A percentile compares a stretch with the other conserved stretches of the same genome.
Conservation (phyloP, 2,888 invertebrate genomes). For the Eilema depressum region DNA sequence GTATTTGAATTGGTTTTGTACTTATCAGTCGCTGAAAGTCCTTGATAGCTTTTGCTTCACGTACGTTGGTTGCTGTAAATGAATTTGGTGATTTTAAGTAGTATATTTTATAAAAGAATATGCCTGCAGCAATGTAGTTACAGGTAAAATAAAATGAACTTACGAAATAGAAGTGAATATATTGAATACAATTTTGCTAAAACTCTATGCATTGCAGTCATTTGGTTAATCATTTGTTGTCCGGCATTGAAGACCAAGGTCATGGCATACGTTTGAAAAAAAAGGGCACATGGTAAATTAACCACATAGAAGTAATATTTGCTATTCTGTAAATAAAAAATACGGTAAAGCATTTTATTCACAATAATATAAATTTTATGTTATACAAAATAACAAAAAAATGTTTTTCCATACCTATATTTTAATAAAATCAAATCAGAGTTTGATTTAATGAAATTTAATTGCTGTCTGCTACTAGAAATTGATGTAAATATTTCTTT, state of each 20-base stretch:
- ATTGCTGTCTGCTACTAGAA: no score
- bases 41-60: not conserved
- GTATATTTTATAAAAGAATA: no score
- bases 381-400: no score
- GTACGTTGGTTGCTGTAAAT: slow-evolving; percentile 5
- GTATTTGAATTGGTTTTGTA: slow-evolving; percentile 6
- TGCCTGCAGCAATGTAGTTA: not conserved
- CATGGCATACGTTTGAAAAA: not conserved
- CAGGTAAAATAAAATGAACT: not conserved
- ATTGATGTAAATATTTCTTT: no score
- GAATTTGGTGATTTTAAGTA: no score
- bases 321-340: not conserved
- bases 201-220: not conserved
- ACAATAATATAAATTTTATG: no score
- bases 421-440: no score
- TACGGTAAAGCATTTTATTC: no score
- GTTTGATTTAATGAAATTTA: no score
- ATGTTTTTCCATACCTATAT: no score
- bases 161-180: not conserved
- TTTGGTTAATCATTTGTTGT: slow-evolving; percentile 29
- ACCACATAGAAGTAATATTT: not conserved
- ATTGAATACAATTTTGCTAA: not conserved
- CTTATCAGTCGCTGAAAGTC: not conserved
- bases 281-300: not conserved
- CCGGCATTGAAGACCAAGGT: slow-evolving; percentile 18